Percentiles rank a stretch among this genome's conserved stretches.
Conservation (phyloP, 2,113 vertebrate species). For the Seriola aureovittata region DNA sequence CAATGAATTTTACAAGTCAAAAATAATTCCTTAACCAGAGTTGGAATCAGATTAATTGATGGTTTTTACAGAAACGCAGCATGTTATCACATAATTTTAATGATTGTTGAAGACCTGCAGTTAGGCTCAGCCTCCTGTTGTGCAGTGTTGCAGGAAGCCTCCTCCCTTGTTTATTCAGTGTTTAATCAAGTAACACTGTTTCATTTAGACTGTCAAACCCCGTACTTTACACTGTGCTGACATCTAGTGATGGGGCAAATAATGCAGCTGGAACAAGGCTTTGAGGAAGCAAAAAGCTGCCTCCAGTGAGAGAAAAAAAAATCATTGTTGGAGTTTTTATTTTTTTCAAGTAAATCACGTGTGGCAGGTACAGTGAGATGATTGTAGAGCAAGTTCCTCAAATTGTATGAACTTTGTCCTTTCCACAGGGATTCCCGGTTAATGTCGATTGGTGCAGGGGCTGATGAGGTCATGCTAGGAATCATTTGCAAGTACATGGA, state of each 20-base stretch:
- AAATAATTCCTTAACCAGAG: background rate
- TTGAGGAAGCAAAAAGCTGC: background rate
- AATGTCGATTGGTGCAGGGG: conserved; percentile 84
- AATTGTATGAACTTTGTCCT: background rate
- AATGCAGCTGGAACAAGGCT: background rate
- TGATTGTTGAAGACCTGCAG: background rate
- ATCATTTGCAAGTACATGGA: conserved; percentile 92
- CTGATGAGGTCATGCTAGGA: conserved; percentile 90
- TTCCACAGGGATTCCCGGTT: conserved; percentile 85
- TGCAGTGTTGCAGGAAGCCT: background rate
- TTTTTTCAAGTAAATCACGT: background rate
- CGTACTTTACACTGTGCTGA: conserved; percentile 57
- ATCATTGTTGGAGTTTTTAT: background rate
- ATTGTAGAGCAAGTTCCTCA: too few relatives aligned
- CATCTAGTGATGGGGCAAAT: conserved; percentile 73
- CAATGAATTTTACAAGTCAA: background rate
- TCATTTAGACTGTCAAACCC: background rate
- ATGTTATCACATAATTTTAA: background rate
- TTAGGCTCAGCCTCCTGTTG: background rate
- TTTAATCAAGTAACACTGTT: background rate
- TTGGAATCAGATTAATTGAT: conserved; percentile 3
- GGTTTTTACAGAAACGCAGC: background rate
- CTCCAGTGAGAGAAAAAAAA: background rate
- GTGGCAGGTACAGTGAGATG: background rate
- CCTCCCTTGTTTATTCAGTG: background rate